phyloP scores from a whole-genome alignment of 2,888 invertebrate species.

The Campoplex nolae region DNA sequence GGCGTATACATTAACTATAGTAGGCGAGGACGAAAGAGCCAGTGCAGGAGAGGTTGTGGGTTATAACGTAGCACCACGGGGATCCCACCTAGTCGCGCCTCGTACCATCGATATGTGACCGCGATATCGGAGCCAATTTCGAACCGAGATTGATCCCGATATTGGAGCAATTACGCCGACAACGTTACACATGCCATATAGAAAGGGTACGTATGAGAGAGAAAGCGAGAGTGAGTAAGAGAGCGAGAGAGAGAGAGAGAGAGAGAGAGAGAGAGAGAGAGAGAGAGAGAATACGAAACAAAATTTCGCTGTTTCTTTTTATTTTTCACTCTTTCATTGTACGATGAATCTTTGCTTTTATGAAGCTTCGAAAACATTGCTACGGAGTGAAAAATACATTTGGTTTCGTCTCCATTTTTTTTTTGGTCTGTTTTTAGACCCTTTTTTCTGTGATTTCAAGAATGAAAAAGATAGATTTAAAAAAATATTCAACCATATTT shows the following conservation, averaged over 20 bases:
- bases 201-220: constrained; percentile 16
- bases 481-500: neutral
- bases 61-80: constrained; percentile 42
- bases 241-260: neutral
- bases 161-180: constrained; percentile 65
- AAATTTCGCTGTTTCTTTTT: constrained; percentile 22
- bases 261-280: neutral
- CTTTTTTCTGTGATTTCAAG: neutral
- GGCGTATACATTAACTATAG: neutral
- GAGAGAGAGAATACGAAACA: neutral
- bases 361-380: neutral
- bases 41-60: constrained; percentile 37
- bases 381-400: neutral
- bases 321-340: constrained; percentile 8
- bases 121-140: constrained; percentile 66
- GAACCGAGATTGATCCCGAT: constrained; percentile 68
- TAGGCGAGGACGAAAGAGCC: constrained; percentile 37
- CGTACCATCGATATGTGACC: constrained; percentile 57
- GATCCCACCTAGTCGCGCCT: constrained; percentile 16
- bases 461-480: neutral
- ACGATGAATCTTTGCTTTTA: neutral
- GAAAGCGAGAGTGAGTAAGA: neutral
- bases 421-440: neutral
- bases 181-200: constrained; percentile 46
- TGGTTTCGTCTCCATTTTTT: neutral